phyloP scores from a whole-genome alignment of 2,888 invertebrate genomes.

The Cistogaster globosa region DNA sequence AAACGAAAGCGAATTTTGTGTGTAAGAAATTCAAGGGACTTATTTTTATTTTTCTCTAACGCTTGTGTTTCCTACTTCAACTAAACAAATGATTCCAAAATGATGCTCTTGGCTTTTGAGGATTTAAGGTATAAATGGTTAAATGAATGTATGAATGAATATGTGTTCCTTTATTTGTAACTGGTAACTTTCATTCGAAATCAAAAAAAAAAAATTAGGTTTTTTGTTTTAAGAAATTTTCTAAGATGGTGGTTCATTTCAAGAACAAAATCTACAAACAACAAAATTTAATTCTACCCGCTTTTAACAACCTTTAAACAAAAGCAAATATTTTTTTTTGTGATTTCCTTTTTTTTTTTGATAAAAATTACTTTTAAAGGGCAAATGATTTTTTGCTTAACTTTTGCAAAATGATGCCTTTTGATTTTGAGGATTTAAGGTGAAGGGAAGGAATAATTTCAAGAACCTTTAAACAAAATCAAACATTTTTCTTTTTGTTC shows the following conservation, averaged over 20 bases:
- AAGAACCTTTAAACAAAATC: slow-evolving; percentile 60
- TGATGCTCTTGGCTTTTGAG: slow-evolving; percentile 67
- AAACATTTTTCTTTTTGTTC: slow-evolving; percentile 3
- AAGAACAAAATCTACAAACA: slow-evolving; percentile 50
- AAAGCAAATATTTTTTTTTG: slow-evolving; percentile 42
- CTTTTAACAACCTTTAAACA: slow-evolving; percentile 32
- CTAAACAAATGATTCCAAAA: slow-evolving; percentile 64
- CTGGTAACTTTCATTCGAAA: slow-evolving; percentile 20
- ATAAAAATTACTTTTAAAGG: slow-evolving; percentile 44
- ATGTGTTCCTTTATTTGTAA: slow-evolving; percentile 8
- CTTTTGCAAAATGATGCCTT: slow-evolving; percentile 47
- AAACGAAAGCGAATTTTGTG: slow-evolving; percentile 67
- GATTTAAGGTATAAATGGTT: slow-evolving; percentile 64
- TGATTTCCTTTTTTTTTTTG: neutral
- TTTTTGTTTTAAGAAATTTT: slow-evolving; percentile 53
- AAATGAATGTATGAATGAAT: slow-evolving; percentile 29
- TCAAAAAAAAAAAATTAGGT: slow-evolving; percentile 14
- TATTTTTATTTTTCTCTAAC: slow-evolving; percentile 1
- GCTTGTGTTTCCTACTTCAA: slow-evolving; percentile 46
- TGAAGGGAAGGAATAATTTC: slow-evolving; percentile 37
- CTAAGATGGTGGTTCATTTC: slow-evolving; percentile 52
- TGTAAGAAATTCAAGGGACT: slow-evolving; percentile 58
- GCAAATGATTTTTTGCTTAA: slow-evolving; percentile 55
- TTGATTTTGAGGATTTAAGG: slow-evolving; percentile 61
- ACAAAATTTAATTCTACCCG: slow-evolving; percentile 28